A percentile compares a stretch with the other conserved stretches of the same genome.
phyloP scores from a whole-genome alignment of 1,140 invertebrate genomes.

The Holcopasites calliopsidis region DNA sequence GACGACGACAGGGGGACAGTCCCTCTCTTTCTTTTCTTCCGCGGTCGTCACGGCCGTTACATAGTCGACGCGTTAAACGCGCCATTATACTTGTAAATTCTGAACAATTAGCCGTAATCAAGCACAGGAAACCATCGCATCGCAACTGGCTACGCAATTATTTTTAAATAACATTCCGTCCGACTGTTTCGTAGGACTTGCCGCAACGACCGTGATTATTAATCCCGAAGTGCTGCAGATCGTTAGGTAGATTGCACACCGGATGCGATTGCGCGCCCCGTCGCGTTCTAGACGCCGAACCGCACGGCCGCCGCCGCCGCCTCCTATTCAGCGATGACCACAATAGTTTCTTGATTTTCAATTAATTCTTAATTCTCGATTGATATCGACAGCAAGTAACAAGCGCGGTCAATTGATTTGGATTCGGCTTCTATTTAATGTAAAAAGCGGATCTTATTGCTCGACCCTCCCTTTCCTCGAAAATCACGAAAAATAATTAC shows the following conservation, averaged over 20 bases:
- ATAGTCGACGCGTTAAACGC: constrained; percentile 73
- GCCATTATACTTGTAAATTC: constrained; percentile 79
- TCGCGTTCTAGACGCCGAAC: constrained; percentile 7
- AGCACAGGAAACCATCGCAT: constrained; percentile 77
- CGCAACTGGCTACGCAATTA: constrained; percentile 75
- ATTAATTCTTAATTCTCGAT: too few relatives aligned
- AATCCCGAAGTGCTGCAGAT: constrained; percentile 69
- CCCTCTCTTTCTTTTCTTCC: background rate
- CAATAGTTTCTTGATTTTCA: too few relatives aligned
- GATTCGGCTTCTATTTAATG: too few relatives aligned
- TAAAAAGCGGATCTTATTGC: too few relatives aligned
- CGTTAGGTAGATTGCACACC: constrained; percentile 70
- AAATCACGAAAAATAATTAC: too few relatives aligned
- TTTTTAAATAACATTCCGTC: constrained; percentile 77
- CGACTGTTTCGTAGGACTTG: constrained; percentile 63
- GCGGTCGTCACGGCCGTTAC: constrained; percentile 66
- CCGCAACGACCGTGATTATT: constrained; percentile 74
- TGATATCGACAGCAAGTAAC: too few relatives aligned
- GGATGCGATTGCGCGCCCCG: constrained; percentile 64
- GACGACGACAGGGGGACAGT: constrained; percentile 23
- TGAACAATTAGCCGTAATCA: constrained; percentile 79
- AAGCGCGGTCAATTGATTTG: too few relatives aligned
- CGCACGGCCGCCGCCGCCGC: too few relatives aligned
- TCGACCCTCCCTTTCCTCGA: too few relatives aligned
- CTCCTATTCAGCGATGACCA: too few relatives aligned